Percentiles rank a stretch among this genome's conserved stretches.
phyloP scores from a whole-genome alignment of 2,888 invertebrate species.

The Rosalia funebris region DNA sequence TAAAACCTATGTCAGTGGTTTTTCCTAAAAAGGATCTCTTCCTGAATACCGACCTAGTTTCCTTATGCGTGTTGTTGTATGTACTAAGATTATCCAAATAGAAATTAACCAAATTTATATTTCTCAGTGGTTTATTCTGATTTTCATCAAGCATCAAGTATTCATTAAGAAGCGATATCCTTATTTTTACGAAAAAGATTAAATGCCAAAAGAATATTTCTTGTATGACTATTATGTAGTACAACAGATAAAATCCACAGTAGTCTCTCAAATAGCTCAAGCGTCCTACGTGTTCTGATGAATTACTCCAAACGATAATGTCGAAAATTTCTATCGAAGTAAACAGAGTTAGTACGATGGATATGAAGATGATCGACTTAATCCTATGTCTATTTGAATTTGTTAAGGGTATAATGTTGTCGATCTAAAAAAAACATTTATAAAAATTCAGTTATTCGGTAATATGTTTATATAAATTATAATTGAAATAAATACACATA shows the following conservation, averaged over 20 bases:
- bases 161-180: constrained; percentile 57
- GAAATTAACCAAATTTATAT: constrained; percentile 1
- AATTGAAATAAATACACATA: too few species aligned
- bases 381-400: constrained; percentile 17
- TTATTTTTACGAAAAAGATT: constrained; percentile 67
- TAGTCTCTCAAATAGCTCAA: constrained; percentile 55
- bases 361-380: constrained; percentile 28
- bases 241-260: constrained; percentile 69
- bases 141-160: constrained; percentile 12
- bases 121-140: background rate
- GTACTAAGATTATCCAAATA: constrained; percentile 11
- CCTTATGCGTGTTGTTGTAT: background rate
- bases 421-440: constrained; percentile 32
- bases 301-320: constrained; percentile 24
- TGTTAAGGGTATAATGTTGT: constrained; percentile 26
- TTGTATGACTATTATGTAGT: constrained; percentile 68
- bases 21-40: background rate
- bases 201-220: constrained; percentile 71
- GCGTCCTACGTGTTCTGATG: background rate
- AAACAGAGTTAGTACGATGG: constrained; percentile 20
- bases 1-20: background rate
- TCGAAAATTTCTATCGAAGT: constrained; percentile 30
- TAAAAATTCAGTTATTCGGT: background rate
- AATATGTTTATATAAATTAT: background rate
- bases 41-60: background rate